Evolutionary conservation across 2,888 invertebrate genomes (phyloP), one percentile per base, ranked within the genome.

Genomic region (Anthophora plumipes): DNA sequence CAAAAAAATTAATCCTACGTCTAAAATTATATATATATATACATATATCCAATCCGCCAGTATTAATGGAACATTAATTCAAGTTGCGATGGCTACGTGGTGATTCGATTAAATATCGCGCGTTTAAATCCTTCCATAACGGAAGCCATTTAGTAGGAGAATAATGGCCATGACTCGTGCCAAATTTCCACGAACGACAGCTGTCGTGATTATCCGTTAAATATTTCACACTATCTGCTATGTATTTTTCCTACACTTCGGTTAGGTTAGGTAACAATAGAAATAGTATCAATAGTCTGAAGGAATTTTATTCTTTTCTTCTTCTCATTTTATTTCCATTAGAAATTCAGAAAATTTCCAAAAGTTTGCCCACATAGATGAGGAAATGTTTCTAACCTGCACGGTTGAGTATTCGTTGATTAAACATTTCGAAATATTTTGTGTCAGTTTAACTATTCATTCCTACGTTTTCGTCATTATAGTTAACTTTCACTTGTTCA

Each of bases 1-100:
- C 75, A 85, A 80, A 85, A 80, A 83, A 87, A 85, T 82, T 77
- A 83, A 85, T 85, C 85, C 74, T 60, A 66, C 71, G 69, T 77
- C 75, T 71, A 72, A 57, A 72, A 84, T 79, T 80, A 80, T n/a
- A n/a, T n/a, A 12, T 31, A 4, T 31, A 31, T 31, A 31, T 4
- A 4, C 4, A 31, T 31, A 31, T 31, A 31, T 63, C 69, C 52
- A 67, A 71, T 41, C 43, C 69, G 52, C 39, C 37, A 12, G 63
- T 75, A 80, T 66, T 74, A 77, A 63, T 76, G 22, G 48, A 46
- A 61, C 69, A 48, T 77, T 86, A 77, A 80, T 80, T 75, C 54
- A 57, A 66, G 20, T 39, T 69, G 55, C 20, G 22, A 37, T 20
- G 63, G 57, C 59, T 67, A 61, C 72, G 61, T 22, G 41, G 25